Percentiles rank a stretch among this genome's conserved stretches.
These are phyloP conservation scores for Drosophila paucipuncta DNA, from an alignment of 2,888 invertebrate genomes.

Conservation along the genomic window DNA sequence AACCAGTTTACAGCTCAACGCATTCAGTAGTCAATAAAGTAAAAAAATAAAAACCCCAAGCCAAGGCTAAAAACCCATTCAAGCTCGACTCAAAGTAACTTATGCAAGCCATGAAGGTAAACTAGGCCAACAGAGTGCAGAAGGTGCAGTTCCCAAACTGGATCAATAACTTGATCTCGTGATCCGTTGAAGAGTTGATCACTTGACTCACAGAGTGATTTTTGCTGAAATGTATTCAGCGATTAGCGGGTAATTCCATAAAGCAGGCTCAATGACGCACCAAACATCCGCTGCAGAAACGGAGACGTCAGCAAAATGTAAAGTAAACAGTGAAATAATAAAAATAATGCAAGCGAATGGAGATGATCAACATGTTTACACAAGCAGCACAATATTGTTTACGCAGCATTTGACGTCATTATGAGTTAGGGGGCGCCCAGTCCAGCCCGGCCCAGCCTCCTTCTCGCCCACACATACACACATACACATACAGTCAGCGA, in stretches of 20 bases:
- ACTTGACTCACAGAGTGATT: conserved; percentile 30
- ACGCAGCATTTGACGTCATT: conserved; percentile 57
- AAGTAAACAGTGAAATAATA: conserved; percentile 22
- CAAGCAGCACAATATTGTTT: conserved; percentile 20
- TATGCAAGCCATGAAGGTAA: conserved; percentile 50
- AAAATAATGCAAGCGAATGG: conserved; percentile 16
- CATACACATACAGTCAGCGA: neutral
- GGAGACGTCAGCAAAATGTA: conserved; percentile 30
- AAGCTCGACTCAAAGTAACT: conserved; percentile 1
- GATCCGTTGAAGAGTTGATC: neutral
- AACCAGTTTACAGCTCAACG: conserved; percentile 10
- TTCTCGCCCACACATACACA: conserved; percentile 2
- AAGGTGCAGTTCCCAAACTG: conserved; percentile 27
- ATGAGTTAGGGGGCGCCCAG: neutral
- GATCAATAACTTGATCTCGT: conserved; percentile 4
- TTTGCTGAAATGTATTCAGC: conserved; percentile 18
- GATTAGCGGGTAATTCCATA: conserved; percentile 8
- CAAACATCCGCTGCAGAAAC: neutral
- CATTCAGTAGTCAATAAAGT: neutral
- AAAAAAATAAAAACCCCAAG: conserved; percentile 3
- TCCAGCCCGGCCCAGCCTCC: conserved; percentile 8
- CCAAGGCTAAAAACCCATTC: conserved; percentile 24
- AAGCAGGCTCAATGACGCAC: conserved; percentile 41
- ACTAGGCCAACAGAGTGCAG: conserved; percentile 35
- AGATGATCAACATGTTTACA: conserved; percentile 58